Conservation (phyloP, 2,797 vertebrate genomes). For the Mus minutoides region DNA sequence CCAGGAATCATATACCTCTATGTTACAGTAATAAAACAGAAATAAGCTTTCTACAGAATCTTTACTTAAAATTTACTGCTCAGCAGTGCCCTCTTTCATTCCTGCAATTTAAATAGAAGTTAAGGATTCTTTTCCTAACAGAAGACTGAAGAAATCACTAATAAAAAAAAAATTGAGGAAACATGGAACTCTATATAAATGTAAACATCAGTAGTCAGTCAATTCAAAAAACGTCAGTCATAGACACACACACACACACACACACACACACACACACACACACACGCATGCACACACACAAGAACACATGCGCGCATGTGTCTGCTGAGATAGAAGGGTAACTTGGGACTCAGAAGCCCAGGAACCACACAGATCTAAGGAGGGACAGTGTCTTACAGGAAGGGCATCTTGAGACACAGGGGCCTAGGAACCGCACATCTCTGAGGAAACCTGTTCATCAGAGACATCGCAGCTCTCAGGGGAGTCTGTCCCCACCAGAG, state of each 20-base stretch:
- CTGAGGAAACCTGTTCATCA: background rate
- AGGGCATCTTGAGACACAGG: background rate
- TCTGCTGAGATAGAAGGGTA: background rate
- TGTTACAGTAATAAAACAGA: constrained; percentile 34
- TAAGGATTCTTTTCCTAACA: background rate
- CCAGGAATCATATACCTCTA: constrained; percentile 46
- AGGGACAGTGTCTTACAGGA: background rate
- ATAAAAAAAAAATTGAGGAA: background rate
- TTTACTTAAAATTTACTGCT: constrained; percentile 34
- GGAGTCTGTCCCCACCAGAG: background rate
- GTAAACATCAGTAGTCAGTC: background rate
- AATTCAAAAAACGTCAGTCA: background rate
- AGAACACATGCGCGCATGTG: no score
- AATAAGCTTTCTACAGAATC: background rate
- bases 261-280: no score
- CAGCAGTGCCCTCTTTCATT: constrained; percentile 4
- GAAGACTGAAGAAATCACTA: background rate
- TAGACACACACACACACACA: background rate
- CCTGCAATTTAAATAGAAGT: constrained; percentile 28
- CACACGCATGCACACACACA: background rate
- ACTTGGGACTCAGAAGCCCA: background rate
- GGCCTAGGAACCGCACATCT: background rate
- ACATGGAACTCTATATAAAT: background rate
- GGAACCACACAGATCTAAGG: background rate
- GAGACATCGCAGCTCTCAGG: background rate